phyloP scores from a whole-genome alignment of 2,797 vertebrate genomes.

The Tragelaphus oryx region DNA sequence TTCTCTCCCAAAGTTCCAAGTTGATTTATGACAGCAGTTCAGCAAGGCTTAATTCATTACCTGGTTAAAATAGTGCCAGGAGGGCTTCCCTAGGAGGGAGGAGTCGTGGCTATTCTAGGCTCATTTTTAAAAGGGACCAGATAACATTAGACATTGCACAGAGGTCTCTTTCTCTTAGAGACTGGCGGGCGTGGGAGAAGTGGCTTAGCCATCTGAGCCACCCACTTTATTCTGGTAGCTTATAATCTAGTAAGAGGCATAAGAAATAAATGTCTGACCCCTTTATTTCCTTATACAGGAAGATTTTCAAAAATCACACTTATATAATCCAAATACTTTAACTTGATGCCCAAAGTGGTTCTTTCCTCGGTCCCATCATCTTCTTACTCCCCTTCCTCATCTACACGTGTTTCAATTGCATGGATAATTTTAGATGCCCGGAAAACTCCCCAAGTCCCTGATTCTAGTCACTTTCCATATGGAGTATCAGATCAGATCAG shows the following conservation, averaged over 20 bases:
- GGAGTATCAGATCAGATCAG: too few relatives aligned
- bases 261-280: neutral
- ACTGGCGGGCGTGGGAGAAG: neutral
- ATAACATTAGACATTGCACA: conserved; percentile 56
- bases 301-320: neutral
- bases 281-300: neutral
- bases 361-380: neutral
- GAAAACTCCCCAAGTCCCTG: neutral
- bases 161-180: conserved; percentile 23
- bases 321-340: neutral
- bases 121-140: conserved; percentile 52
- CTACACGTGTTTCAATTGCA: neutral
- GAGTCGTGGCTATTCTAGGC: neutral
- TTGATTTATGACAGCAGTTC: conserved; percentile 64
- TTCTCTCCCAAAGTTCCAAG: neutral
- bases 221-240: neutral
- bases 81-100: conserved; percentile 35
- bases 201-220: neutral
- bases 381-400: neutral
- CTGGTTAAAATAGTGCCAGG: conserved; percentile 45
- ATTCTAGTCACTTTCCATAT: neutral
- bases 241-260: neutral
- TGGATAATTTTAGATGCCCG: neutral
- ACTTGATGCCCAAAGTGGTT: neutral
- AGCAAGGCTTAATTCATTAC: conserved; percentile 51